Percentiles rank a stretch among this genome's conserved stretches.
phyloP scores from a whole-genome alignment of 2,888 invertebrate genomes.

The Dicranocentrus wangi region DNA sequence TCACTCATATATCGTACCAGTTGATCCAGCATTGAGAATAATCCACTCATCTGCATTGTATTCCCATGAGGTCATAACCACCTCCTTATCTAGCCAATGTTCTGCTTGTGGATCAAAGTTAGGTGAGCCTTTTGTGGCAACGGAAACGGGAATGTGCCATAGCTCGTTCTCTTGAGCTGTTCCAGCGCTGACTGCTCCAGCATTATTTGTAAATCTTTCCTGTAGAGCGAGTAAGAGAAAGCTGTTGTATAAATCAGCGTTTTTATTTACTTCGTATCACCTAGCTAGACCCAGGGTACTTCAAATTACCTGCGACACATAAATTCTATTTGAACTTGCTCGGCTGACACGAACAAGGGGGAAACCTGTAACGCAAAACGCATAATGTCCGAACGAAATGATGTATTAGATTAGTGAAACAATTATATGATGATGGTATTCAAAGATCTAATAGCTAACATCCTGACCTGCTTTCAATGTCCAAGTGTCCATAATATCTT shows the following conservation, averaged over 20 bases:
- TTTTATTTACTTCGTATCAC: background rate
- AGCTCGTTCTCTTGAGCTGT: slow-evolving; percentile 45
- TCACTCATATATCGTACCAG: slow-evolving; percentile 51
- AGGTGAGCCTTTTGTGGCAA: slow-evolving; percentile 50
- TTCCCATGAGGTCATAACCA: slow-evolving; percentile 55
- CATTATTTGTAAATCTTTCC: slow-evolving; percentile 59
- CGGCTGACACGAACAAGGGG: slow-evolving; percentile 68
- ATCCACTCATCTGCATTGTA: slow-evolving; percentile 66
- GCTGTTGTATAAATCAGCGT: background rate
- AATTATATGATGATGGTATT: background rate
- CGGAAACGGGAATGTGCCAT: slow-evolving; percentile 67
- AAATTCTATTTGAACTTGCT: slow-evolving; percentile 46
- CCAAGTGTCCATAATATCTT: slow-evolving; percentile 72
- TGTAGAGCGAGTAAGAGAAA: background rate
- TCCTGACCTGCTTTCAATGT: slow-evolving; percentile 67
- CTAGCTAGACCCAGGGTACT: background rate
- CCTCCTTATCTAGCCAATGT: slow-evolving; percentile 65
- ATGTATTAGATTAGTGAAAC: too few species aligned
- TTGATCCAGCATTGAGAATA: slow-evolving; percentile 67
- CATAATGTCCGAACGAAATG: too few species aligned
- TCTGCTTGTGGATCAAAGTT: slow-evolving; percentile 52
- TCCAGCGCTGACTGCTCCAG: background rate
- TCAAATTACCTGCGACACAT: slow-evolving; percentile 67
- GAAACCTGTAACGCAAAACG: slow-evolving; percentile 60
- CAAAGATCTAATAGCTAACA: background rate